Conservation (phyloP, 2,113 vertebrate species). For the Pionites leucogaster region DNA sequence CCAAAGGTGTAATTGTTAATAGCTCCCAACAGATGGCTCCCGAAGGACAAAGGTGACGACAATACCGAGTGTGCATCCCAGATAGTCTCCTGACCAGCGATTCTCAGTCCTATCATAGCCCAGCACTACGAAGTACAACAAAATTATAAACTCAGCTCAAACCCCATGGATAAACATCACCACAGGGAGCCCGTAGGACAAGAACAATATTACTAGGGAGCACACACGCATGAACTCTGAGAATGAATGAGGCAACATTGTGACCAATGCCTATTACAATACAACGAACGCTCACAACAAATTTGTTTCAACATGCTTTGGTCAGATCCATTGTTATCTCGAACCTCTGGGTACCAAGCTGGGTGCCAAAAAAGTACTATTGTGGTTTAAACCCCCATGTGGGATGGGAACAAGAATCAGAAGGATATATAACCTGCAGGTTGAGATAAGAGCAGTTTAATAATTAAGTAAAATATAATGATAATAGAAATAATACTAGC, state of each 20-base stretch:
- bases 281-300: background rate
- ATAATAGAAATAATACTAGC: background rate
- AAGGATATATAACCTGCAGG: background rate
- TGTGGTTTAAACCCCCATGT: background rate
- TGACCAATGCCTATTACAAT: background rate
- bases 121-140: background rate
- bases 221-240: background rate
- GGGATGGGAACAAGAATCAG: background rate
- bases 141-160: background rate
- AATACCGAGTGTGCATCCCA: background rate
- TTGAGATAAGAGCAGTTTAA: background rate
- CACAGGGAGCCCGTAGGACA: background rate
- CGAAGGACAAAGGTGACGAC: background rate
- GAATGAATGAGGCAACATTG: background rate
- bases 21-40: background rate
- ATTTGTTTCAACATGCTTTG: background rate
- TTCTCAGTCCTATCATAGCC: background rate
- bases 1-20: background rate
- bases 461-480: background rate
- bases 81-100: background rate
- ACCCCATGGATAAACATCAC: background rate
- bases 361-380: background rate
- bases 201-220: background rate
- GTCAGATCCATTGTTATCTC: background rate
- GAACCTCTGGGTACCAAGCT: background rate